Percentiles rank a stretch among this genome's conserved stretches.
Evolutionary conservation across 2,888 invertebrate genomes (phyloP).

Genomic region (Lepidonotus clava): DNA sequence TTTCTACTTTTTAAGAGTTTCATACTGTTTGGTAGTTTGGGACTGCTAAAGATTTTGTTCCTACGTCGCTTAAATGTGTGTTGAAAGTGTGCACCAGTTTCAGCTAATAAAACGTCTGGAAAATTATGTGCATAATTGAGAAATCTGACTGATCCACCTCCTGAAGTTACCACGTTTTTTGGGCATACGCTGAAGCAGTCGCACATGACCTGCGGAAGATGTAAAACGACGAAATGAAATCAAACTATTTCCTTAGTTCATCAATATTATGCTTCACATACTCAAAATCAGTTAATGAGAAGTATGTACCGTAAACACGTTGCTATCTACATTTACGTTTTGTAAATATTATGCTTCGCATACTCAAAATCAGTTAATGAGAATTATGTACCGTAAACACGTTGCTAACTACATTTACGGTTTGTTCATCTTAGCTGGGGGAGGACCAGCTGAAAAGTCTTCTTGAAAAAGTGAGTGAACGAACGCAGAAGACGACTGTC

Average conservation of each 20-base stretch:
- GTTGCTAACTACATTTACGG: background rate
- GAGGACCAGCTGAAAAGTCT: slow-evolving; percentile 92
- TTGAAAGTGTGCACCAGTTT: too few species aligned
- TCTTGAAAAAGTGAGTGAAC: slow-evolving; percentile 91
- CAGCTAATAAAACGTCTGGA: too few species aligned
- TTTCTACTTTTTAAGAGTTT: background rate
- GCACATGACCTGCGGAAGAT: too few species aligned
- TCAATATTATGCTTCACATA: background rate
- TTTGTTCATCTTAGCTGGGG: slow-evolving; percentile 82
- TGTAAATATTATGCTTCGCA: background rate
- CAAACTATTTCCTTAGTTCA: background rate
- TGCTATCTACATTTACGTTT: background rate
- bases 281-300: background rate
- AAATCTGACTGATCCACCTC: too few species aligned
- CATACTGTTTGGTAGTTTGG: background rate
- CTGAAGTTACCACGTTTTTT: too few species aligned
- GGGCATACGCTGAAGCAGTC: too few species aligned
- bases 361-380: background rate
- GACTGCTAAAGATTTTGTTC: background rate
- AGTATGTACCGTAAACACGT: background rate
- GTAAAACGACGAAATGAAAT: too few species aligned
- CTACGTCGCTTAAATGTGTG: too few species aligned
- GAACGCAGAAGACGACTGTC: slow-evolving; percentile 89
- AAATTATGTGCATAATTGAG: too few species aligned
- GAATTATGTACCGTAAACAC: background rate